A percentile compares a stretch with the other conserved stretches of the same genome.
Conservation (phyloP, 2,797 vertebrate genomes). For the Mionectes olivaceus region DNA sequence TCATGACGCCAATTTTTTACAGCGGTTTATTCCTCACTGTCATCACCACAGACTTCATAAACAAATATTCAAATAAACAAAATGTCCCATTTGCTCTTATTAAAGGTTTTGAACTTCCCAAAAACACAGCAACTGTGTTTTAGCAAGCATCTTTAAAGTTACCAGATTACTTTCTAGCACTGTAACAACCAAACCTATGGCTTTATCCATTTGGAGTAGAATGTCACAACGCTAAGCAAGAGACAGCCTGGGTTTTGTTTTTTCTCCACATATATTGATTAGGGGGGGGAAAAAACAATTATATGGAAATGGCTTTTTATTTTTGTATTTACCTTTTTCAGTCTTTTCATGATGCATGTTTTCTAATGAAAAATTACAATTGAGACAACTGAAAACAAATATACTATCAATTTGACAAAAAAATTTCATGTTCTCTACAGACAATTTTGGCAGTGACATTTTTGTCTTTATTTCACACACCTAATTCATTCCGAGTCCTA, state of each 20-base stretch:
- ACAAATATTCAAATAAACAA: not conserved
- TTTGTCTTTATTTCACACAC: not conserved
- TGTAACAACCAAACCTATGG: not conserved
- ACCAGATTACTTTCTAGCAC: not conserved
- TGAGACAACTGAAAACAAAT: slow-evolving; percentile 17
- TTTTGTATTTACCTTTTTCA: not conserved
- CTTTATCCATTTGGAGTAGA: not conserved
- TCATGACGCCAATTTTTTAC: not conserved
- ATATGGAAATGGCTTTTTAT: not conserved
- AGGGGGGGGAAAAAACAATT: not conserved
- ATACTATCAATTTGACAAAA: not conserved
- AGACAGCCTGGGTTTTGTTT: fast-evolving
- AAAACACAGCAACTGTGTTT: not conserved
- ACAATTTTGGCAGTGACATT: not conserved
- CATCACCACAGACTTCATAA: not conserved
- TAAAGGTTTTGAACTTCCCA: not conserved
- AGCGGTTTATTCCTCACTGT: not conserved
- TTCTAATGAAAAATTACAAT: not conserved
- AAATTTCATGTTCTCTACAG: not conserved
- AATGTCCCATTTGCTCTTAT: not conserved
- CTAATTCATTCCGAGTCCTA: not conserved
- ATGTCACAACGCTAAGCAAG: not conserved
- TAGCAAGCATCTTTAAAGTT: not conserved
- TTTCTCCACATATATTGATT: not conserved
- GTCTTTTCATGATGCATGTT: not conserved